Percentiles rank a stretch among this genome's conserved stretches.
phyloP scores from a whole-genome alignment of 2,888 invertebrate species.

The Rosalia funebris region DNA sequence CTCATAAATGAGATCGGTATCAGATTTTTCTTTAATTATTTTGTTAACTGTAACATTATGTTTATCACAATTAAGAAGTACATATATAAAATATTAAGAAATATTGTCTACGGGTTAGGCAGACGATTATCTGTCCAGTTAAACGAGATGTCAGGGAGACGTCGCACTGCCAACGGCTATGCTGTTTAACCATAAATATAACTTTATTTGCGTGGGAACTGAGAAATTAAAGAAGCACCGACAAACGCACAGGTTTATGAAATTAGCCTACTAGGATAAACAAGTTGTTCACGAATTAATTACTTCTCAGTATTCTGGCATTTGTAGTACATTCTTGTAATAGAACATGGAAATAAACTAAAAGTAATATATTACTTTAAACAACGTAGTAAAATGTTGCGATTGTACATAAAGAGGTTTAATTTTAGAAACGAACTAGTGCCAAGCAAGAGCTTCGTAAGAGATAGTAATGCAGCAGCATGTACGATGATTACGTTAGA shows the following conservation, averaged over 20 bases:
- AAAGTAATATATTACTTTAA: conserved; percentile 10
- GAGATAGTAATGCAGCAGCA: too few species aligned
- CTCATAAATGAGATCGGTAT: conserved; percentile 3
- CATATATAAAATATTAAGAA: conserved; percentile 13
- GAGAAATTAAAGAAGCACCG: conserved; percentile 42
- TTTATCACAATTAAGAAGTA: conserved; percentile 15
- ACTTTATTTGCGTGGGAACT: conserved; percentile 55
- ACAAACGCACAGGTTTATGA: conserved; percentile 36
- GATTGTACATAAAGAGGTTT: conserved; percentile 5
- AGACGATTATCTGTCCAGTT: conserved; percentile 14
- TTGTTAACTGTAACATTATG: conserved; percentile 12
- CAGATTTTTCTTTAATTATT: conserved; percentile 15
- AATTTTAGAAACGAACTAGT: conserved; percentile 7
- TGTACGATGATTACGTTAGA: too few species aligned
- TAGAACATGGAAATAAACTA: conserved; percentile 19
- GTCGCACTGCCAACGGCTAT: conserved; percentile 22
- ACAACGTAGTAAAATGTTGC: conserved; percentile 8
- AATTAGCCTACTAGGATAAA: conserved; percentile 42
- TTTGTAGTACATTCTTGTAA: conserved; percentile 24
- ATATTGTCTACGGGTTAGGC: conserved; percentile 11
- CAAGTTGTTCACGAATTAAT: conserved; percentile 43
- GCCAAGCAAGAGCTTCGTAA: background rate
- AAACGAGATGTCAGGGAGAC: conserved; percentile 21
- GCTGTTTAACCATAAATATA: conserved; percentile 46
- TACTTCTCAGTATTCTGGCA: conserved; percentile 35